Evolutionary conservation across 2,888 invertebrate species (phyloP), one percentile per base, ranked within the genome.

Genomic region (Phaonia tiefii): DNA sequence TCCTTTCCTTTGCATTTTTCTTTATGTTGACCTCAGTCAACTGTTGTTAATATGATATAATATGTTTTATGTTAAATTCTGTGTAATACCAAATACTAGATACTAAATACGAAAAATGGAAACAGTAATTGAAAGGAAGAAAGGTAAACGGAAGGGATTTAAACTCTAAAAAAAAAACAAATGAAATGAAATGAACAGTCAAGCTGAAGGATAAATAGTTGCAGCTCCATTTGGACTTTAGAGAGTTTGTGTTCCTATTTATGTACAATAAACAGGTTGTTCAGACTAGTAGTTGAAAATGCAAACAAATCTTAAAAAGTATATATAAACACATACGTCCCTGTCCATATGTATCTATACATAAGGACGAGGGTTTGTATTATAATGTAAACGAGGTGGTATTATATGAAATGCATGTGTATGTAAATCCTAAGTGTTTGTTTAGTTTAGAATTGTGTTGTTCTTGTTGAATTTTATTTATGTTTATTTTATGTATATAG

Each of bases 401-500:
- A 44, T 44, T n/a, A n/a, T 11, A n/a, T 44, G 11, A 8, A 44
- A 44, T 44, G n/a, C 26, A 56, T 26, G 25, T 1, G 25, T 56
- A 2, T 13, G 58, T 25, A 25, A 8, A 56, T 26, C 22, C 26
- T 25, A 11, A 4, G 15, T 58, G 8, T 58, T 37, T 31, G 11
- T 15, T 17, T 51, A 20, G 22, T 22, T 10, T 15, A 63, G 42
- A 63, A 63, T 31, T 39, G 25, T 66, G 51, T 10, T 56, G 4
- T 22, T 60, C 49, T 42, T 42, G 22, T 58, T 46, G 15, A 13
- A 17, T 42, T 60, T 31, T 60, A 60, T 69, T 67, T 60, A 78
- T 78, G 72, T 67, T 75, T 74, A 58, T 74, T 79, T 74, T 70
- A 73, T 73, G 74, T 70, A 79, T 70, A 26, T 72, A 39, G 60